Conservation (phyloP, 2,797 vertebrate species). For the Rhynchotus rufescens region DNA sequence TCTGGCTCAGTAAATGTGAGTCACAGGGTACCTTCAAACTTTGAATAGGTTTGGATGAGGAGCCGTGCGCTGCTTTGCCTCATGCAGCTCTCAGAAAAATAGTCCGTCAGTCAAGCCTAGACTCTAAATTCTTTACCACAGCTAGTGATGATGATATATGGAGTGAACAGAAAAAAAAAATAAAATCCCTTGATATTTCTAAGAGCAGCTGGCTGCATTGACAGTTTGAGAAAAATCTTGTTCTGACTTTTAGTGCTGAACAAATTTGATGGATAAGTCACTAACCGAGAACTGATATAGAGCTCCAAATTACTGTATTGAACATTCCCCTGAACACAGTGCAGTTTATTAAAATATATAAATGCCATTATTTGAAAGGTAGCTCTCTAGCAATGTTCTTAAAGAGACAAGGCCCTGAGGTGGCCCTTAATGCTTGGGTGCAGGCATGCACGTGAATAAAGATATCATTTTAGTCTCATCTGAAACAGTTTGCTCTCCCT, state of each 20-base stretch:
- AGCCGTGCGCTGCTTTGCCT: not conserved
- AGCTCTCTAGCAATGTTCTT: not conserved
- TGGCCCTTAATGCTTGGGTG: not conserved
- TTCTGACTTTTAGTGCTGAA: constrained; percentile 38
- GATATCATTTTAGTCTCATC: not conserved
- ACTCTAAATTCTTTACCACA: constrained; percentile 17
- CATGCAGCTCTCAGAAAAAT: not conserved
- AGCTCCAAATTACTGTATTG: constrained; percentile 26
- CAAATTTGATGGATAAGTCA: constrained; percentile 48
- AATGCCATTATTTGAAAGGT: constrained; percentile 26
- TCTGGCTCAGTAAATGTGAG: constrained; percentile 36
- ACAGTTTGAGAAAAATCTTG: not conserved
- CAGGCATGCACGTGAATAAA: not conserved
- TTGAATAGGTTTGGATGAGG: constrained; percentile 34
- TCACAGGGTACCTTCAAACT: constrained; percentile 23
- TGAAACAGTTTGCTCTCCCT: not conserved
- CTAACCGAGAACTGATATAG: not conserved
- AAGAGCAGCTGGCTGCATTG: not conserved
- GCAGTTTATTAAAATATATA: constrained; percentile 32
- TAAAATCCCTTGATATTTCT: not conserved
- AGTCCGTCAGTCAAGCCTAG: constrained; percentile 16
- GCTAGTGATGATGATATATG: constrained; percentile 23
- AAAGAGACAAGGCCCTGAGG: constrained; percentile 3
- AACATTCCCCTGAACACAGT: constrained; percentile 27
- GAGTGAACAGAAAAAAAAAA: not conserved